A percentile compares a stretch with the other conserved stretches of the same genome.
phyloP scores from a whole-genome alignment of 2,797 vertebrate species.

The Xyrichtys novacula region DNA sequence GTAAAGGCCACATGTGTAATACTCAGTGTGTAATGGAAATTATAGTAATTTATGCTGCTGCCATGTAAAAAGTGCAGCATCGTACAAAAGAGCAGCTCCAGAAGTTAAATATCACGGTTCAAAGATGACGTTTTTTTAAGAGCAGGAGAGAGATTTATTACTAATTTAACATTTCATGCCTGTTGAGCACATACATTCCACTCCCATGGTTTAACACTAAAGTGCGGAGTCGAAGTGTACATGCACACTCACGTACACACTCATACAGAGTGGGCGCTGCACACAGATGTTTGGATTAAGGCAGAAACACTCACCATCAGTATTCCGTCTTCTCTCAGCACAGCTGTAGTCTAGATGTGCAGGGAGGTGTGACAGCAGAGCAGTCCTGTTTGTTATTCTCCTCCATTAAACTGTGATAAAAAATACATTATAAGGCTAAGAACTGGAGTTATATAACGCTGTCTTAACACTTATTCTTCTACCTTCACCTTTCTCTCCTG shows the following conservation, averaged over 20 bases:
- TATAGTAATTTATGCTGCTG: conserved; percentile 1
- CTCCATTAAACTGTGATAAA: conserved; percentile 34
- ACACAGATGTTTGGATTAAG: conserved; percentile 51
- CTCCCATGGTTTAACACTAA: no score
- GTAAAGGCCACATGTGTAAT: conserved; percentile 35
- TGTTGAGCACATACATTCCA: no score
- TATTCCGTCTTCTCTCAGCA: not conserved
- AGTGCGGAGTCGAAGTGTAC: no score
- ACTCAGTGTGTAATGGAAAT: conserved; percentile 4
- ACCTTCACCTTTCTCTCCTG: conserved; percentile 24
- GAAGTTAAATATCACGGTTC: no score
- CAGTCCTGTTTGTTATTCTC: conserved; percentile 1
- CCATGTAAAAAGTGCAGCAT: not conserved
- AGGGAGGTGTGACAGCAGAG: not conserved
- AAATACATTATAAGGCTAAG: not conserved
- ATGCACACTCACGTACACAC: no score
- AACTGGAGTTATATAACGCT: not conserved
- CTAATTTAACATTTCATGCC: no score
- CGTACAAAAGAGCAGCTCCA: not conserved
- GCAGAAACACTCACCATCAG: conserved; percentile 55
- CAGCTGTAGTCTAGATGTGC: conserved; percentile 37
- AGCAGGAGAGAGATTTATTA: no score
- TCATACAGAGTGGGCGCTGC: not conserved
- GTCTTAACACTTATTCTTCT: not conserved
- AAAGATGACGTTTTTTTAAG: not conserved